These are phyloP conservation scores for Riparia riparia DNA, from an alignment of 2,113 vertebrate species.

Conservation along the genomic window DNA sequence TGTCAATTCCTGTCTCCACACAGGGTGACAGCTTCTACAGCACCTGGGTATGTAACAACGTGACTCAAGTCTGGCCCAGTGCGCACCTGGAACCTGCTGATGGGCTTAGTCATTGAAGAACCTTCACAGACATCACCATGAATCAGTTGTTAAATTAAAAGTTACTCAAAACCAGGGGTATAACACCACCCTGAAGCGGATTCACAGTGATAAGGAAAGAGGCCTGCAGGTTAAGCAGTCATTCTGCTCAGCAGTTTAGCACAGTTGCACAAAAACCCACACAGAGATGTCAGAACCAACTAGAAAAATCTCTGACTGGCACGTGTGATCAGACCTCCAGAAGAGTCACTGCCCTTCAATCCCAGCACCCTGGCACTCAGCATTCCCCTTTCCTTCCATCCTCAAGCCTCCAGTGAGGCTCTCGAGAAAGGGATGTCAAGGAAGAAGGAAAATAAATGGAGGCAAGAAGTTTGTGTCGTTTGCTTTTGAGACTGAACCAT, in stretches of 20 bases:
- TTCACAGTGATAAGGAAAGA: background rate
- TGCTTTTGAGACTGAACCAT: background rate
- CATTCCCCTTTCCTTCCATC: background rate
- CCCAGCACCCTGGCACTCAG: background rate
- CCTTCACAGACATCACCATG: background rate
- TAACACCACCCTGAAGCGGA: background rate
- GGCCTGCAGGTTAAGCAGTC: background rate
- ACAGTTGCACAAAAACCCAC: background rate
- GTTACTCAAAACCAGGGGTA: background rate
- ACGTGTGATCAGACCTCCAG: background rate
- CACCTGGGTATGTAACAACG: background rate
- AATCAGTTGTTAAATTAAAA: background rate
- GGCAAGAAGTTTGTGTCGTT: background rate
- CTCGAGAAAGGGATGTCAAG: background rate
- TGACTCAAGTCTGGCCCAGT: background rate
- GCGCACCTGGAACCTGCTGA: background rate
- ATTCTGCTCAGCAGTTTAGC: conserved; percentile 31
- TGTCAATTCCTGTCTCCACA: background rate
- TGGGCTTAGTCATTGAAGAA: background rate
- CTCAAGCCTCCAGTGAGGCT: background rate
- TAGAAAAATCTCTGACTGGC: background rate
- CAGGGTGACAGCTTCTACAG: background rate
- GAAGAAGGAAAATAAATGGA: background rate
- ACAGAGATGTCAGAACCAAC: conserved; percentile 18
- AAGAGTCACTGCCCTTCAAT: background rate